Evolutionary conservation across 2,113 vertebrate genomes (phyloP).

Genomic region (Anoura caudifer): DNA sequence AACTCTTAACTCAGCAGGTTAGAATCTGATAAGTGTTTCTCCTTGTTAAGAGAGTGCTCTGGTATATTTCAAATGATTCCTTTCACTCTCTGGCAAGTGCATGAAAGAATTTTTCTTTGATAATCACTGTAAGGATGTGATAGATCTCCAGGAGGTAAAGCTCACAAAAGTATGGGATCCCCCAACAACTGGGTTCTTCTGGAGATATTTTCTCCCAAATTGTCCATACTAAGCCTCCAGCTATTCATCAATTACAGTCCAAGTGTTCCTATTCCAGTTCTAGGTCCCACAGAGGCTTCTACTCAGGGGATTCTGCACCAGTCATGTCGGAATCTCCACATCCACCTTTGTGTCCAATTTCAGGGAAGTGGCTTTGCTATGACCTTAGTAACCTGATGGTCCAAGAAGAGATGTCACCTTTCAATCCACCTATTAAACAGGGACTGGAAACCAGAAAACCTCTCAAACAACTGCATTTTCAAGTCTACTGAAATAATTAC

Average conservation of each 20-base stretch:
- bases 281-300: no score
- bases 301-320: not conserved
- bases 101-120: not conserved
- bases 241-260: no score
- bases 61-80: not conserved
- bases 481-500: not conserved
- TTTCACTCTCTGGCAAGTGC: not conserved
- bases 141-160: not conserved
- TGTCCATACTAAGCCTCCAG: no score
- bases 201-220: no score
- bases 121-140: not conserved
- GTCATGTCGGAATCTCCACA: not conserved
- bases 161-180: no score
- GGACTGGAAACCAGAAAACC: no score
- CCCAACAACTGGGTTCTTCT: no score
- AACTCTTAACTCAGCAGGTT: not conserved
- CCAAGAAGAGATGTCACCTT: not conserved
- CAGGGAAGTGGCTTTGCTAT: not conserved
- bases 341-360: not conserved
- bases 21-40: not conserved
- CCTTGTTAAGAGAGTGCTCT: not conserved
- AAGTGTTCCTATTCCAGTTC: no score
- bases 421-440: not conserved
- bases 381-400: not conserved
- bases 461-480: not conserved